Base-by-base conservation (phyloP, 2,888 invertebrate species). In the Schizaphis graminum region DNA sequence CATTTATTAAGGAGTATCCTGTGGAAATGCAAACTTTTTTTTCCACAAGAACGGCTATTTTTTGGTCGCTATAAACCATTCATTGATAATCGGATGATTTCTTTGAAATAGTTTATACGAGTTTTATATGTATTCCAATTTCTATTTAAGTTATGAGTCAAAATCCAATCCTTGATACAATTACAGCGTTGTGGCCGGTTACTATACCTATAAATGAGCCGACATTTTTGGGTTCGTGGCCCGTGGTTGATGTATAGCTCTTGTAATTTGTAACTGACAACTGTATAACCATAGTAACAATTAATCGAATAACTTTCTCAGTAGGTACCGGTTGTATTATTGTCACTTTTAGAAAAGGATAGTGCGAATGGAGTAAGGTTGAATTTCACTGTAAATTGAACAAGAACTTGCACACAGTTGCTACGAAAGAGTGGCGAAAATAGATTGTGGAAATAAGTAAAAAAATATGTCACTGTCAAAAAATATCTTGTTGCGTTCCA, bases 391-490 rank as follows among this genome's bases (percentile, higher is more conserved):
- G 77, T 77, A 77, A 77, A 8, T 77, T 35, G 8, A 77, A 77
- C 35, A 77, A 77, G 77, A 77, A 35, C 21, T 77, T 21, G 77
- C 35, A 35, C 21, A 77, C 35, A 24, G 77, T 77, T 35, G 21
- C 77, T 77, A 35, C 35, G 77, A 21, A 35, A 21, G 35, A 35
- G 35, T 35, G 77, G 77, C 21, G 21, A 77, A 35, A 77, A 77
- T 77, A 77, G 21, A 77, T 77, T 35, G 8, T 35, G 21, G 77
- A 77, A 77, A 77, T 77, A 41, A 77, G 77, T 35, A 77, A 77
- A 35, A 67, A 77, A 35, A 77, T 77, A 77, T 35, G 35, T 77
- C 77, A 77, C 77, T 77, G 77, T 77, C 77, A 77, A 77, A 77
- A 77, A 35, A 77, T 77, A 77, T 77, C 35, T 77, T 77, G 11